These are phyloP conservation scores for Odobenus rosmarus DNA, from an alignment of 2,113 vertebrate genomes.

Conservation along the genomic window DNA sequence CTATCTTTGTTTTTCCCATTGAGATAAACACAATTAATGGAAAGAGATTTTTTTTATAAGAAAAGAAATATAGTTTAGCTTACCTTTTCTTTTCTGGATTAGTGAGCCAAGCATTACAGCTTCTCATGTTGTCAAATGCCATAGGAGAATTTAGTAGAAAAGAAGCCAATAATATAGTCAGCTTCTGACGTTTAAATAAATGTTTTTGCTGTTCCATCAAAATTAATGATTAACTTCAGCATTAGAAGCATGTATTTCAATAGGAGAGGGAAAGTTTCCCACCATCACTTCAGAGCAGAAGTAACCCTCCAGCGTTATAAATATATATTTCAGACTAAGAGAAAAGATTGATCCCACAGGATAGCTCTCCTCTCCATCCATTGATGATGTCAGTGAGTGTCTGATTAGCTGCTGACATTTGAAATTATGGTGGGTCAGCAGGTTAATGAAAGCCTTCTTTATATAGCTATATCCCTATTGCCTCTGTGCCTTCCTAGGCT, in stretches of 20 bases:
- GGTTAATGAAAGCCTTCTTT: constrained; percentile 89
- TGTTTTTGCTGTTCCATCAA: constrained; percentile 74
- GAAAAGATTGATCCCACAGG: constrained; percentile 84
- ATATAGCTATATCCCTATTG: constrained; percentile 73
- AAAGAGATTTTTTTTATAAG: constrained; percentile 29
- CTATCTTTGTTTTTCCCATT: constrained; percentile 19
- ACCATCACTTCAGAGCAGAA: constrained; percentile 55
- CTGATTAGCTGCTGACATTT: constrained; percentile 86
- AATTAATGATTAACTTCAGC: constrained; percentile 79
- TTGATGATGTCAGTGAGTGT: constrained; percentile 86
- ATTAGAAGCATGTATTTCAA: constrained; percentile 79
- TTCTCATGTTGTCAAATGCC: constrained; percentile 70
- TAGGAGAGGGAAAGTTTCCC: constrained; percentile 61
- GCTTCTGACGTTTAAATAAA: constrained; percentile 81
- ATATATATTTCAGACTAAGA: constrained; percentile 80
- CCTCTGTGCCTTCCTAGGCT: constrained; percentile 60
- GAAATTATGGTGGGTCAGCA: constrained; percentile 86
- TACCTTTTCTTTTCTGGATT: constrained; percentile 50
- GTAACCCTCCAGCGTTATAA: constrained; percentile 56
- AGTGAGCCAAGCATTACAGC: constrained; percentile 62
- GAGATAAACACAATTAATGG: constrained; percentile 23
- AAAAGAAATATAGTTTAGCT: constrained; percentile 59
- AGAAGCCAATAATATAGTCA: constrained; percentile 65
- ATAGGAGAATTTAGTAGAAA: constrained; percentile 68
- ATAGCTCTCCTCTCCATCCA: constrained; percentile 77